Conservation (phyloP, 2,888 invertebrate genomes). For the Barypeithes pellucidus region DNA sequence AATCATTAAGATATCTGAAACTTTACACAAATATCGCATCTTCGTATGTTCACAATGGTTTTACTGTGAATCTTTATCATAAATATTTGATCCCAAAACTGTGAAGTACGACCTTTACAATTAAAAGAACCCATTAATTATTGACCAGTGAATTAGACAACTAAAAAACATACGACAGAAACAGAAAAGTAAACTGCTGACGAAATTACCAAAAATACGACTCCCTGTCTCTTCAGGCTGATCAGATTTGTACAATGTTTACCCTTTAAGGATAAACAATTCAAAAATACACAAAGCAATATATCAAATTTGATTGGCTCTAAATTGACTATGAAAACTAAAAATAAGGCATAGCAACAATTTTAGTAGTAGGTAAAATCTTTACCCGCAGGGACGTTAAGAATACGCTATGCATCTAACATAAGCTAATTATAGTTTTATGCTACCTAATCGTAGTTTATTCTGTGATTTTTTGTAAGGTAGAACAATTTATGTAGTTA, state of each 20-base stretch:
- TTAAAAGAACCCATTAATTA: not conserved
- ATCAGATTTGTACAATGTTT: constrained; percentile 10
- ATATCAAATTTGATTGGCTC: constrained; percentile 5
- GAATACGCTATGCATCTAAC: constrained; percentile 53
- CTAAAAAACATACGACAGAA: not conserved
- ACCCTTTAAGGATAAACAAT: not conserved
- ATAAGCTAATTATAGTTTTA: constrained; percentile 58
- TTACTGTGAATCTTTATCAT: too few species aligned
- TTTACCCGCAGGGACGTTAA: constrained; percentile 55
- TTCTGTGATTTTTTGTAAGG: constrained; percentile 67
- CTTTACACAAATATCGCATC: too few species aligned
- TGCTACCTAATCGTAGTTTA: constrained; percentile 63
- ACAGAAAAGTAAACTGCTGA: not conserved
- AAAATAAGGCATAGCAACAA: constrained; percentile 25
- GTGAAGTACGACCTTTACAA: too few species aligned
- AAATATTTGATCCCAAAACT: too few species aligned
- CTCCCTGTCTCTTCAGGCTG: constrained; percentile 8
- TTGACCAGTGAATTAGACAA: not conserved
- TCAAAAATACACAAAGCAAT: not conserved
- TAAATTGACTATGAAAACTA: constrained; percentile 1
- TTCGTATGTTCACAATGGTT: too few species aligned
- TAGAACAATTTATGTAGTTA: constrained; percentile 60
- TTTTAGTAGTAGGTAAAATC: not conserved
- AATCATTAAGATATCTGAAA: too few species aligned
- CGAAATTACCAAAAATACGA: constrained; percentile 6